Percentiles rank a stretch among this genome's conserved stretches.
Evolutionary conservation across 2,888 invertebrate species (phyloP).

Genomic region (Idaea biselata): DNA sequence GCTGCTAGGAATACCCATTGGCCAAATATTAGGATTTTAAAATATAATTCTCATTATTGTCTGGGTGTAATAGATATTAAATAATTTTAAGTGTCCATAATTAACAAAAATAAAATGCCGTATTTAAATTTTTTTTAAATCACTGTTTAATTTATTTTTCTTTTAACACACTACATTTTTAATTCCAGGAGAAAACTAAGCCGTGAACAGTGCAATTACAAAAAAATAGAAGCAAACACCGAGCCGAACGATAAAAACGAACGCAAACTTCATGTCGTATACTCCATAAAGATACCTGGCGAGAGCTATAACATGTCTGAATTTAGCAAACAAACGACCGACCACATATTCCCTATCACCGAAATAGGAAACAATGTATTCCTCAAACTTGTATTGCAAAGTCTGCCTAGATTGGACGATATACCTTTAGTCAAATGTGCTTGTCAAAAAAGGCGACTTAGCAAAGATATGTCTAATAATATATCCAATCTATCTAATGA

Average conservation of each 20-base stretch:
- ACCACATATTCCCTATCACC: slow-evolving; percentile 87
- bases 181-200: slow-evolving; percentile 67
- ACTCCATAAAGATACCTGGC: slow-evolving; percentile 85
- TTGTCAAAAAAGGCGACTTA: slow-evolving; percentile 62
- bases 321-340: slow-evolving; percentile 80
- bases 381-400: slow-evolving; percentile 82
- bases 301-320: slow-evolving; percentile 78
- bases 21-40: too few species aligned
- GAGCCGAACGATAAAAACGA: slow-evolving; percentile 50
- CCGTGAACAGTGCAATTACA: slow-evolving; percentile 74
- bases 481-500: slow-evolving; percentile 58
- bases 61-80: too few species aligned
- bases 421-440: slow-evolving; percentile 82
- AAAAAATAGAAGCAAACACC: slow-evolving; percentile 71
- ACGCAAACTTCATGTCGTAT: slow-evolving; percentile 80
- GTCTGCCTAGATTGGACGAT: slow-evolving; percentile 87
- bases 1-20: background rate
- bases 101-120: too few species aligned
- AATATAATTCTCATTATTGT: too few species aligned
- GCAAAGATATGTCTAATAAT: slow-evolving; percentile 52
- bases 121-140: background rate
- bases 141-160: background rate
- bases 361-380: slow-evolving; percentile 83
- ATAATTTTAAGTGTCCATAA: too few species aligned
- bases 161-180: background rate